A percentile compares a stretch with the other conserved stretches of the same genome.
Conservation (phyloP, 2,797 vertebrate species). For the Scyliorhinus canicula region DNA sequence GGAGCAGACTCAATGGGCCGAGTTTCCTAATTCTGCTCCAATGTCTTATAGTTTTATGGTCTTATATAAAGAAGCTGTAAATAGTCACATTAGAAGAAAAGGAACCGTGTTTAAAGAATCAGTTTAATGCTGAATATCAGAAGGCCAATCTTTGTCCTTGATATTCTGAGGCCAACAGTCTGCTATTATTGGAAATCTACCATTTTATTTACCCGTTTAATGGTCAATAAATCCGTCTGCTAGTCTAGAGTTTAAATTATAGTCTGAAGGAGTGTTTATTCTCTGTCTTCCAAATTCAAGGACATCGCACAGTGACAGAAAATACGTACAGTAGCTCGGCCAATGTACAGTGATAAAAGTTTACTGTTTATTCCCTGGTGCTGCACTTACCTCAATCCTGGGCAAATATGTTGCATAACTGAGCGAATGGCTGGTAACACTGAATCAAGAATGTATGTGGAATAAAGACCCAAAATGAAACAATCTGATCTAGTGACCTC, state of each 20-base stretch:
- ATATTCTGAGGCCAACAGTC: not conserved
- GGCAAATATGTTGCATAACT: not conserved
- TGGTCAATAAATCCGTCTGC: not conserved
- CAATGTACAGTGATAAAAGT: not conserved
- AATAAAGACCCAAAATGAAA: not conserved
- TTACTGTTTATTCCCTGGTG: not conserved
- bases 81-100: not conserved
- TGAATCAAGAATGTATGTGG: not conserved
- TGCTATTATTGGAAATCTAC: not conserved
- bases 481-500: not conserved
- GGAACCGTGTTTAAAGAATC: not conserved
- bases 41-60: too few relatives aligned
- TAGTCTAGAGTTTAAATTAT: not conserved
- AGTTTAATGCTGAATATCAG: not conserved
- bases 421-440: not conserved
- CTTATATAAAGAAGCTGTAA: not conserved
- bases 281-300: not conserved
- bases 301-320: not conserved
- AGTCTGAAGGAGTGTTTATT: not conserved
- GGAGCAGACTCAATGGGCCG: too few relatives aligned
- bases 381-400: not conserved
- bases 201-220: not conserved
- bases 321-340: not conserved
- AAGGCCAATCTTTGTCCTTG: not conserved
- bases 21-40: too few relatives aligned